Base-by-base conservation (phyloP, 2,797 vertebrate genomes). In the Bradypus variegatus region DNA sequence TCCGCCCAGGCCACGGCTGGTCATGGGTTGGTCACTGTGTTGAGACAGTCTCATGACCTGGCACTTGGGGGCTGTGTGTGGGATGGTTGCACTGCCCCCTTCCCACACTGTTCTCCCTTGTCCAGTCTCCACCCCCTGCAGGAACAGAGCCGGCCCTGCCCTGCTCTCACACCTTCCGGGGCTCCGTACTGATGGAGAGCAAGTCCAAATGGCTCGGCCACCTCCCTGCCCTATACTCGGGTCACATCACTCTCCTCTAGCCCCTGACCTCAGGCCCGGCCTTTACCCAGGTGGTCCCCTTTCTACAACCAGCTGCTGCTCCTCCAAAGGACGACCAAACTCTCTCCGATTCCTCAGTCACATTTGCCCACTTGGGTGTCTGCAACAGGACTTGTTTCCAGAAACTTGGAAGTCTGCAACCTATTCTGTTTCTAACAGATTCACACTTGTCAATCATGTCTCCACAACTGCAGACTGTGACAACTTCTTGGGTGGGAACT, bases 401-500 rank as follows among this genome's bases (percentile, higher is more conserved):
- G 45, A 91, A 76, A 55, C 64, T 81, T 70, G 25, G 62, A 53
- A 79, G 45, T 87, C n/a, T 75, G 2, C n/a, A 55, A 70, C 16
- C 76, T 60, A 69, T 15, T 72, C 88, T 77, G 38, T 76, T 73
- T 79, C 86, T 80, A 58, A 85, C 38, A 29, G 89, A 86, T 23
- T 87, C 50, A 58, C 8, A 1, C n/a, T 80, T 85, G 45, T 72
- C 72, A 27, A 6, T 50, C 60, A 64, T 36, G 38, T 73, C 72
- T 87, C 78, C 45, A 25, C 45, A 64, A 69, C 33, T 86, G 33
- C 33, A 23, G 33, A 75, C 21, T 31, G 9, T 23, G 67, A 76
- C 95, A 86, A 73, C 70, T 89, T 77, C 41, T 69, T n/a, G 62
- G 75, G 15, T 23, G 78, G 70, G 38, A 91, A 36, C 16, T 15